Conservation (phyloP, 2,888 invertebrate species). For the Campoletis raptor region DNA sequence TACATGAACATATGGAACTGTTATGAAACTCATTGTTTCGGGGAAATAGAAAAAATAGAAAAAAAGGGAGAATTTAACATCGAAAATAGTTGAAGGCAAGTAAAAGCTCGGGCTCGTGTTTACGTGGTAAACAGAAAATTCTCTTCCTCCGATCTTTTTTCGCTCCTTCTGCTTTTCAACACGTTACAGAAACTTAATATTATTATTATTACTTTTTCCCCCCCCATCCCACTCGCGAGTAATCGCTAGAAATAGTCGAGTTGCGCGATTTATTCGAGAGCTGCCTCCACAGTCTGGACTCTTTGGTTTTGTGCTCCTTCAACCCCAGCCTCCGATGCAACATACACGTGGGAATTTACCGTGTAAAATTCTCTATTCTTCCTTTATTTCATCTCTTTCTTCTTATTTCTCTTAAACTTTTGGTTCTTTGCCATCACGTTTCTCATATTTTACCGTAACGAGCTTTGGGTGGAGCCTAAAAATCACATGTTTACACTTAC, state of each 20-base stretch:
- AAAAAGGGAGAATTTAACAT: conserved; percentile 43
- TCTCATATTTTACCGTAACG: conserved; percentile 70
- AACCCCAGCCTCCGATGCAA: neutral
- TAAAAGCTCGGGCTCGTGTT: too few species aligned
- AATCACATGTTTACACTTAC: conserved; percentile 3
- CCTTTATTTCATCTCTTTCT: neutral
- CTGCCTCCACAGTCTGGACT: neutral
- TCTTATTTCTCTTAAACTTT: neutral
- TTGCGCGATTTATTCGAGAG: conserved; percentile 16
- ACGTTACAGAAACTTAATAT: conserved; percentile 1
- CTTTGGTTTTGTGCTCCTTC: conserved; percentile 1
- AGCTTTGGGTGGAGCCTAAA: conserved; percentile 68
- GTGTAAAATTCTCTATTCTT: conserved; percentile 32
- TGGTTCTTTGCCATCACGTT: conserved; percentile 32
- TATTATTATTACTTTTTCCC: too few species aligned
- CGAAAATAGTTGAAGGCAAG: neutral
- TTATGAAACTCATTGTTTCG: neutral
- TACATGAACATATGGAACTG: too few species aligned
- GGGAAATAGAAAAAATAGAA: conserved; percentile 11
- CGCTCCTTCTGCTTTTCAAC: conserved; percentile 17
- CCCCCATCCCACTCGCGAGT: conserved; percentile 45
- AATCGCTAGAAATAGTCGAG: conserved; percentile 72
- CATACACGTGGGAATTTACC: conserved; percentile 65
- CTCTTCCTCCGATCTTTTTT: neutral
- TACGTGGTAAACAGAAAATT: neutral